Conservation (phyloP, 2,888 invertebrate species). For the Pheosia tremula region DNA sequence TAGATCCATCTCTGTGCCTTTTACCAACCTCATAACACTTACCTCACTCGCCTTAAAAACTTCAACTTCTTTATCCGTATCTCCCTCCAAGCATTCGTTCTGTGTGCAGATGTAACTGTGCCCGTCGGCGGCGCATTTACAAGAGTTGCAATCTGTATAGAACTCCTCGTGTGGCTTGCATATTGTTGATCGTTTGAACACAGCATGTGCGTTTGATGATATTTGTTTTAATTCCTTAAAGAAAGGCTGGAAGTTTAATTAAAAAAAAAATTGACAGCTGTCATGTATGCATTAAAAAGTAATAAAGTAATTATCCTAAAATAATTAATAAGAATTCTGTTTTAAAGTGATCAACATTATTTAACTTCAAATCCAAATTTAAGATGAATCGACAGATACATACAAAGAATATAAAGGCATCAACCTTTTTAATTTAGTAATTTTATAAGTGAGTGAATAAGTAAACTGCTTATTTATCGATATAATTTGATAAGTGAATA, state of each 20-base stretch:
- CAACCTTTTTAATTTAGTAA: no score
- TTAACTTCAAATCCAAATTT: no score
- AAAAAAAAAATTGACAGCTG: background rate
- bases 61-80: conserved; percentile 67
- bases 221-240: background rate
- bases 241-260: background rate
- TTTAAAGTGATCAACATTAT: no score
- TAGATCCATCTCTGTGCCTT: no score
- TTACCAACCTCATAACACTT: background rate
- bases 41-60: conserved; percentile 74
- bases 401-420: no score
- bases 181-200: conserved; percentile 53
- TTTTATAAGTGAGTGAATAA: no score
- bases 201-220: conserved; percentile 23
- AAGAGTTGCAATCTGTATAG: conserved; percentile 81
- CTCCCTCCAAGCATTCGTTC: conserved; percentile 70
- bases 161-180: conserved; percentile 79
- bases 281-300: no score
- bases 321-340: no score
- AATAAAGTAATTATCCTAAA: no score
- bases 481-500: no score
- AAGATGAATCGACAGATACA: no score
- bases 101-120: conserved; percentile 79
- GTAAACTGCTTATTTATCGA: no score
- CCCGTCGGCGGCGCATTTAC: conserved; percentile 79